phyloP scores from a whole-genome alignment of 2,113 vertebrate species.

The Entomyzon cyanotis region DNA sequence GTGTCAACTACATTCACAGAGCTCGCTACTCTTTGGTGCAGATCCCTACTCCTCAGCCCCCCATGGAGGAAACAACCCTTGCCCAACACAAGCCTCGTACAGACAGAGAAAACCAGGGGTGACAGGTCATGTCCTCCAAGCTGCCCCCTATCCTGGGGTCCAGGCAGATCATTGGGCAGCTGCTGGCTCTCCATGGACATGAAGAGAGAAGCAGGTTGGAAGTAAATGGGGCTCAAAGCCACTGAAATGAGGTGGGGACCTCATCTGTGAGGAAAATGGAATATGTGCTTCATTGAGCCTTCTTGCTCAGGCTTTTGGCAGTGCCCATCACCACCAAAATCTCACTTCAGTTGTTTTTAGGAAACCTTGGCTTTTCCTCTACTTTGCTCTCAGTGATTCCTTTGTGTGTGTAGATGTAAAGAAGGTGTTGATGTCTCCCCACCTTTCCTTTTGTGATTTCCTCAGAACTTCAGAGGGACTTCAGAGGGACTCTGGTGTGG shows the following conservation, averaged over 20 bases:
- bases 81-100: fast-evolving
- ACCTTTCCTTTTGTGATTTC: not conserved
- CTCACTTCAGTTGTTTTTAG: not conserved
- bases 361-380: not conserved
- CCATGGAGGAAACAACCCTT: not conserved
- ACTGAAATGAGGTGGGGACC: not conserved
- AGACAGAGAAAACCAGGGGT: not conserved
- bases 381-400: not conserved
- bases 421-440: not conserved
- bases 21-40: not conserved
- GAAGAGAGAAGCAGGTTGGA: not conserved
- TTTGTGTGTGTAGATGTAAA: not conserved
- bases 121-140: not conserved
- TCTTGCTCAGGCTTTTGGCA: not conserved
- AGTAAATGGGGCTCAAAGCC: not conserved
- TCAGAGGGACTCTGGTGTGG: not conserved
- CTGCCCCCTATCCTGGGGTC: fast-evolving
- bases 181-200: not conserved
- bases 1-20: not conserved
- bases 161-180: not conserved
- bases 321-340: not conserved
- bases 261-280: not conserved
- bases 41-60: not conserved
- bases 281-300: not conserved
- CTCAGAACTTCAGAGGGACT: not conserved